Evolutionary conservation across 2,797 vertebrate species (phyloP).

Genomic region (Coregonus sp.): DNA sequence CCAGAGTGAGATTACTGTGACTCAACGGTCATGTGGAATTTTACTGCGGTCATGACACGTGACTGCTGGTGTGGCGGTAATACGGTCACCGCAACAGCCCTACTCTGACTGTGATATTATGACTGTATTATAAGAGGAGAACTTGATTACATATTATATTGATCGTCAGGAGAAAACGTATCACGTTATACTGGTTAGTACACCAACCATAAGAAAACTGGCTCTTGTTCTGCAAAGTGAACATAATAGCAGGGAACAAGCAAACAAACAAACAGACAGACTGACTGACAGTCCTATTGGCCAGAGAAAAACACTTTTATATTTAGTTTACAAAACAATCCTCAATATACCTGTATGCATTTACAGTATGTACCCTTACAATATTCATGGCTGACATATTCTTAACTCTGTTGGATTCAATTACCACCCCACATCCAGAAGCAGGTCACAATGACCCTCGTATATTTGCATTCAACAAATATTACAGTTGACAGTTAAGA

Average conservation of each 20-base stretch:
- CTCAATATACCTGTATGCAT: not conserved
- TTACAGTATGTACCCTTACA: not conserved
- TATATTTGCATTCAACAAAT: conserved; percentile 34
- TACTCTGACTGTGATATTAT: too few species aligned
- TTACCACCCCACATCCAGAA: conserved; percentile 19
- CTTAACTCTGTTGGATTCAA: conserved; percentile 3
- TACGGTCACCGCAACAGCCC: too few species aligned
- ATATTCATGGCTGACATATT: not conserved
- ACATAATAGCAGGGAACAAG: too few species aligned
- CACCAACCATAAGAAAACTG: not conserved
- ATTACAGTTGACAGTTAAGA: conserved; percentile 23
- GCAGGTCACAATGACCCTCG: conserved; percentile 14
- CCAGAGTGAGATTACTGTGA: too few species aligned
- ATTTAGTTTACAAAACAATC: not conserved
- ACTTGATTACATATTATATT: not conserved
- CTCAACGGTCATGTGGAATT: too few species aligned
- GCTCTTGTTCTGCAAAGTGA: too few species aligned
- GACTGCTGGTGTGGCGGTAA: too few species aligned
- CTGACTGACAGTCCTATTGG: not conserved
- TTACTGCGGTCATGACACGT: too few species aligned
- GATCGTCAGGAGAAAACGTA: not conserved
- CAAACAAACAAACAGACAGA: too few species aligned
- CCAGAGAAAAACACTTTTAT: not conserved
- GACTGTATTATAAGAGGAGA: not conserved
- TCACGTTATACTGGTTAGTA: not conserved